Evolutionary conservation across 2,797 vertebrate species (phyloP).

Genomic region (Geotrypetes seraphini): DNA sequence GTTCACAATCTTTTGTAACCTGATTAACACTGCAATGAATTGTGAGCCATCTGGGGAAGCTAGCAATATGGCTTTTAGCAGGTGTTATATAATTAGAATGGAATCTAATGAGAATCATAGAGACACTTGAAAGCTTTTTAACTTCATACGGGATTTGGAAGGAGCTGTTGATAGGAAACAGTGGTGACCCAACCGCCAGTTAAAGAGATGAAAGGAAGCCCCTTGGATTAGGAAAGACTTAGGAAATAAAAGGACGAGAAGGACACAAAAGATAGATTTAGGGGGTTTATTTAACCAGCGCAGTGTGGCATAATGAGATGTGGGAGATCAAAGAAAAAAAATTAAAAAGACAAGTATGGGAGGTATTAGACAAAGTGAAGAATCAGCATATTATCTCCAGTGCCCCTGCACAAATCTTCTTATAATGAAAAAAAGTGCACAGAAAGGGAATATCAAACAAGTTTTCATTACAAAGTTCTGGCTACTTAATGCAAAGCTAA

Average conservation of each 20-base stretch:
- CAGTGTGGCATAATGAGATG: conserved; percentile 49
- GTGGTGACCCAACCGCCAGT: conserved; percentile 42
- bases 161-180: conserved; percentile 33
- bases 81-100: conserved; percentile 17
- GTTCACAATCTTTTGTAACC: background rate
- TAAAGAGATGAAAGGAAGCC: conserved; percentile 55
- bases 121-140: conserved; percentile 42
- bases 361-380: conserved; percentile 21
- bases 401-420: conserved; percentile 46
- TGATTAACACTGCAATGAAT: background rate
- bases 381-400: conserved; percentile 23
- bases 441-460: conserved; percentile 3
- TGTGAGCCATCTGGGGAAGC: background rate
- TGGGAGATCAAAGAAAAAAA: conserved; percentile 42
- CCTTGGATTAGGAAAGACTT: conserved; percentile 57
- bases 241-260: conserved; percentile 65
- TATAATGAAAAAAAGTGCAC: conserved; percentile 47
- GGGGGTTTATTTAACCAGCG: conserved; percentile 54
- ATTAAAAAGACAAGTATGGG: conserved; percentile 25
- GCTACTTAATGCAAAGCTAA: conserved; percentile 33
- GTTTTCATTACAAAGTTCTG: conserved; percentile 22
- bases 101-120: conserved; percentile 32
- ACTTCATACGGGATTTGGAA: conserved; percentile 27
- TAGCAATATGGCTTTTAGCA: conserved; percentile 27
- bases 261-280: conserved; percentile 61